These are phyloP conservation scores for Phragmatobia fuliginosa DNA, from an alignment of 2,888 invertebrate species.

Conservation along the genomic window DNA sequence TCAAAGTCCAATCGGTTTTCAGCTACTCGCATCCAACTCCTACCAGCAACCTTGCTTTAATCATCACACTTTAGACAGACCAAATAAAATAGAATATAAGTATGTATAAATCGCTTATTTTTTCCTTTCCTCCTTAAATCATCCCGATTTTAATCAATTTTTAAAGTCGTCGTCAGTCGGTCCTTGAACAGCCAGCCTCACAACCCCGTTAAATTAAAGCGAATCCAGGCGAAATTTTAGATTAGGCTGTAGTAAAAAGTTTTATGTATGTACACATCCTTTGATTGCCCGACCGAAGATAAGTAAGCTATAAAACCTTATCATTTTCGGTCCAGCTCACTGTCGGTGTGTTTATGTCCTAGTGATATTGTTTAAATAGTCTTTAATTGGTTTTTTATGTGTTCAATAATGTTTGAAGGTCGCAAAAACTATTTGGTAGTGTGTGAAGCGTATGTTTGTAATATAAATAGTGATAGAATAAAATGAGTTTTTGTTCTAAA, in stretches of 20 bases:
- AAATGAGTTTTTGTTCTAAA: background rate
- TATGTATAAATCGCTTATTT: too few relatives aligned
- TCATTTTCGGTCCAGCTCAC: conserved; percentile 50
- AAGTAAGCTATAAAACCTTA: conserved; percentile 60
- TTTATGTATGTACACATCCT: conserved; percentile 63
- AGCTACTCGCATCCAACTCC: too few relatives aligned
- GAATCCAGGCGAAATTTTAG: conserved; percentile 81
- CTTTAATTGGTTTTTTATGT: conserved; percentile 76
- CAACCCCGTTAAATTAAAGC: conserved; percentile 56
- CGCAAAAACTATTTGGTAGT: conserved; percentile 35
- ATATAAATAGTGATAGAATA: background rate
- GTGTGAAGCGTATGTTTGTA: background rate
- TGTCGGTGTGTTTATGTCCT: conserved; percentile 34
- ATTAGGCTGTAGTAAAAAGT: conserved; percentile 77
- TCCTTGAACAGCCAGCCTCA: conserved; percentile 53
- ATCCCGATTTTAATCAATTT: background rate
- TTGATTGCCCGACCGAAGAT: conserved; percentile 64
- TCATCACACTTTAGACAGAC: too few relatives aligned
- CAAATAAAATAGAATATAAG: too few relatives aligned
- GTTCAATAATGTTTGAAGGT: conserved; percentile 35
- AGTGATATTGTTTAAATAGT: conserved; percentile 73
- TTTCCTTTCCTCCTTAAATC: too few relatives aligned
- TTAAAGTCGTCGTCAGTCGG: conserved; percentile 22
- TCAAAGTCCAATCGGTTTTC: too few relatives aligned
- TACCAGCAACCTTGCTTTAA: too few relatives aligned